Base-by-base conservation (phyloP, 2,113 vertebrate genomes). In the Capra hircus region DNA sequence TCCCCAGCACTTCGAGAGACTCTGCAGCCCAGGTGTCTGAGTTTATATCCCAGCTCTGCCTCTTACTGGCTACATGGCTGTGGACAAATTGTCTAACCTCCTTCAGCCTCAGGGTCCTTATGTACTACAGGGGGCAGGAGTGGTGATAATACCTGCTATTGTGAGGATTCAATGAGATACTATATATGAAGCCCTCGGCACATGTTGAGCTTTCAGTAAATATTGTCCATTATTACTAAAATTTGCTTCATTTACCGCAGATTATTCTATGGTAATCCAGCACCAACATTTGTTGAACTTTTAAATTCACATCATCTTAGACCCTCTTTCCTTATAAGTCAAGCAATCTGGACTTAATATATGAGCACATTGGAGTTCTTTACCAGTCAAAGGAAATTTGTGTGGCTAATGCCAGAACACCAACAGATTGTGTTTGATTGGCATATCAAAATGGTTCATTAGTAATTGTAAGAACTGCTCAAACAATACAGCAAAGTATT, bases 401-500 rank as follows among this genome's bases (percentile, higher is more conserved):
- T 74, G 43, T 94, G 64, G 50, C 87, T 93, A 52, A 55, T 77
- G 33, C 52, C 96, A 87, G 67, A 86, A 67, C 84, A 84, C 57
- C 36, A 96, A 67, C 30, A 92, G 88, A 82, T 55, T 88, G 74
- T 77, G 30, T 94, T 93, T 88, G 57, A 92, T 16, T 90, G 92
- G 23, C 91, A 88, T 89, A 88, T 95, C 88, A 92, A 59, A 97
- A 90, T 55, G 28, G 33, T 77, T 96, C 88, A 15, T 94, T 96
- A 90, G 64, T 81, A 57, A 71, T 78, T 96, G 60, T 92, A 96
- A 97, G 74, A 95, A 96, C 60, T 92, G 33, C 59, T 90, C 19
- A 85, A 90, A 81, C 23, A 30, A 45, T 84, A 93, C 83, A 62
- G 40, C 82, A 28, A 97, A 94, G 50, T 96, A 74, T 97, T 96